These are phyloP conservation scores for Mormyrus lacerda DNA, from an alignment of 2,113 vertebrate genomes.

Conservation along the genomic window DNA sequence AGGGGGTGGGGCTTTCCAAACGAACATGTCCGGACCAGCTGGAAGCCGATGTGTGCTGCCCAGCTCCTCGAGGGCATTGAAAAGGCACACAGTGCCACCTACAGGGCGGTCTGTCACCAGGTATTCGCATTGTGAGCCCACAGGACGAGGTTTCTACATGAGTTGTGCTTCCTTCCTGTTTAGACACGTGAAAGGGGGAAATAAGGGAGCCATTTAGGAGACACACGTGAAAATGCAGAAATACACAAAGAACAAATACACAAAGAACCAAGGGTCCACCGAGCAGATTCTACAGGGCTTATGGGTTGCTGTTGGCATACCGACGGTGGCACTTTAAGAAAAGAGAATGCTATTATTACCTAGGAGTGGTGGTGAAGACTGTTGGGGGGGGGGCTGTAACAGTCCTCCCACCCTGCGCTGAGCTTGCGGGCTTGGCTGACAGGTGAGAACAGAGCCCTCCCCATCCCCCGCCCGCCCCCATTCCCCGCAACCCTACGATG, in stretches of 20 bases:
- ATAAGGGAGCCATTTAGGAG: not conserved
- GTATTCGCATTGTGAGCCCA: not conserved
- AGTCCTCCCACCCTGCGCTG: not conserved
- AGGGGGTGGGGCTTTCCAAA: not conserved
- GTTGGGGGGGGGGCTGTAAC: not conserved
- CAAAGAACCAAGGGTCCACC: not conserved
- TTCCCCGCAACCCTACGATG: constrained; percentile 34
- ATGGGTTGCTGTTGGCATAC: not conserved
- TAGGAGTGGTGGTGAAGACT: not conserved
- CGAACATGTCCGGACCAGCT: not conserved
- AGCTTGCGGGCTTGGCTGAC: constrained; percentile 45
- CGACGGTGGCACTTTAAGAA: not conserved
- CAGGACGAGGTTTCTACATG: not conserved
- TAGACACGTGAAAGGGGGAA: not conserved
- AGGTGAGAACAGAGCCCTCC: constrained; percentile 54
- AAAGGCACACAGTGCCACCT: constrained; percentile 21
- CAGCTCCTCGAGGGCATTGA: not conserved
- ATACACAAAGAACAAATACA: not conserved
- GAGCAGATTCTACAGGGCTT: not conserved
- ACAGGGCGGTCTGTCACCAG: not conserved
- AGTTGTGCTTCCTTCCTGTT: not conserved
- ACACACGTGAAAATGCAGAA: not conserved
- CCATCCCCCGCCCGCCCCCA: constrained; percentile 45
- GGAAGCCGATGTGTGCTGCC: not conserved
- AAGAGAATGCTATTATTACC: constrained; percentile 4